phyloP scores from a whole-genome alignment of 2,113 vertebrate species.

The Phocoena phocoena region DNA sequence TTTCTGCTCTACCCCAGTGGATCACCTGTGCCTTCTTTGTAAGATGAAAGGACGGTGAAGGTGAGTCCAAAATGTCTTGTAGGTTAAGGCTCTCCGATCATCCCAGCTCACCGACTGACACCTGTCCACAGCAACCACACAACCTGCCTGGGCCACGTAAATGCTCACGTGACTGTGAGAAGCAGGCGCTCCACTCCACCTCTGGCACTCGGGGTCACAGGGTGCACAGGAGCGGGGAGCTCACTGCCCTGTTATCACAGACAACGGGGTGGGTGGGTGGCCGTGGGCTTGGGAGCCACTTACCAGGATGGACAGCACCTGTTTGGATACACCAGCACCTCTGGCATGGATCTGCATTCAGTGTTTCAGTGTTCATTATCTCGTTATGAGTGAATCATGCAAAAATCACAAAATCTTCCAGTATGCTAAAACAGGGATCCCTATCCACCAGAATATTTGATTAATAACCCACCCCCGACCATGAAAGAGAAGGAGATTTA shows the following conservation, averaged over 20 bases:
- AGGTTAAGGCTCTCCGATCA: too few relatives aligned
- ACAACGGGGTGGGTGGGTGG: not conserved
- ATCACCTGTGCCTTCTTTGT: not conserved
- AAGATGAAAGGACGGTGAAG: not conserved
- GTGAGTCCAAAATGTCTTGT: not conserved
- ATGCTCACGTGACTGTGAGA: not conserved
- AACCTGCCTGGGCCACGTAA: not conserved
- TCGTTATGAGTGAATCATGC: rapidly evolving
- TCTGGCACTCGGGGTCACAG: not conserved
- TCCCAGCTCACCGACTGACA: too few relatives aligned
- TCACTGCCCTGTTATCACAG: not conserved
- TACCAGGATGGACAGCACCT: not conserved
- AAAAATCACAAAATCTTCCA: not conserved
- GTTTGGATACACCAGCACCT: too few relatives aligned
- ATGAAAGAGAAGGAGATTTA: not conserved
- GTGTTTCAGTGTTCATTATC: too few relatives aligned
- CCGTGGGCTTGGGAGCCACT: too few relatives aligned
- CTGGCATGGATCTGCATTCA: not conserved
- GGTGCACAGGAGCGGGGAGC: rapidly evolving
- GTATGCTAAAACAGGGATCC: not conserved
- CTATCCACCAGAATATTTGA: too few relatives aligned
- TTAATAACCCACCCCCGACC: rapidly evolving
- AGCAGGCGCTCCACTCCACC: rapidly evolving
- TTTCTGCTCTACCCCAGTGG: not conserved
- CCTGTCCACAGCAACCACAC: not conserved